Conservation (phyloP, 2,888 invertebrate species). For the Cistogaster globosa region DNA sequence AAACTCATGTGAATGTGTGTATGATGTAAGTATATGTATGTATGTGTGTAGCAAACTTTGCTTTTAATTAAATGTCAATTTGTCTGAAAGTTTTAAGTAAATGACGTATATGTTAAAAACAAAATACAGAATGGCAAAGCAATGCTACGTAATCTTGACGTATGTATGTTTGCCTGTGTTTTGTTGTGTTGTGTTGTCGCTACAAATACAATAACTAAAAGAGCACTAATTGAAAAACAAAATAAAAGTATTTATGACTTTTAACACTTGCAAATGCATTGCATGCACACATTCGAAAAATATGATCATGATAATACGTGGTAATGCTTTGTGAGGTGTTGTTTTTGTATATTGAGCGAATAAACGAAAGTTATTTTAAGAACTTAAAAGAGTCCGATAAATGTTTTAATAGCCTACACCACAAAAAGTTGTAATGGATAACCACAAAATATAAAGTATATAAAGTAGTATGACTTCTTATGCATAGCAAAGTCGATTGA, state of each 20-base stretch:
- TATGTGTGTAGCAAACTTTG: conserved; percentile 26
- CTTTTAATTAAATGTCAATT: conserved; percentile 69
- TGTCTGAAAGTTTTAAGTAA: conserved; percentile 55
- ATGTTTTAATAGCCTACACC: no score
- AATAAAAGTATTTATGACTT: conserved; percentile 12
- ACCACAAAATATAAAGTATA: no score
- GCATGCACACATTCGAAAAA: conserved; percentile 1
- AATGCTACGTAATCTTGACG: conserved; percentile 17
- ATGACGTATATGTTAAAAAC: conserved; percentile 50
- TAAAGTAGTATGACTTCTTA: no score
- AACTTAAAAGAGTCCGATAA: no score
- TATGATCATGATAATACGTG: not conserved
- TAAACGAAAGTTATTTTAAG: no score
- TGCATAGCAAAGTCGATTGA: no score
- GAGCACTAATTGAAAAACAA: conserved; percentile 15
- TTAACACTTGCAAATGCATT: not conserved
- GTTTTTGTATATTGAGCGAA: not conserved
- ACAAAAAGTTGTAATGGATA: no score
- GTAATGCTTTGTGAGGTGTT: not conserved
- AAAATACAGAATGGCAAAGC: not conserved
- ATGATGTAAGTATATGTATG: not conserved
- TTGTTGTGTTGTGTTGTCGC: not conserved
- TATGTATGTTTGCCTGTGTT: not conserved
- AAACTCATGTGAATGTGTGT: not conserved
- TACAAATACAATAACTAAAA: conserved; percentile 19